Percentiles rank a stretch among this genome's conserved stretches.
Evolutionary conservation across 1,140 invertebrate genomes (phyloP).

Genomic region (Ctenoplectra terminalis): DNA sequence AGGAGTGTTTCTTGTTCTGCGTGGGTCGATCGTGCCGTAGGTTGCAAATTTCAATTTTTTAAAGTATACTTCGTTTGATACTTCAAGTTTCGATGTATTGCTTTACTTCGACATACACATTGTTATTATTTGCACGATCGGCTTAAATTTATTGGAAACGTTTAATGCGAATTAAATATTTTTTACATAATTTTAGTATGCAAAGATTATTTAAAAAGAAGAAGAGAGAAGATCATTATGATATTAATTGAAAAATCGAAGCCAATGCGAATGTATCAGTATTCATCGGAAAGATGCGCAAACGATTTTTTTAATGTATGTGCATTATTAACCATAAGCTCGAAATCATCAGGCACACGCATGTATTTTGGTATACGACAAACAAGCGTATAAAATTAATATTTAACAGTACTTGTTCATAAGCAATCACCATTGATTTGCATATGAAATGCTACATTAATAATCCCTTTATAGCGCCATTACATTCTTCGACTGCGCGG

Average conservation of each 20-base stretch:
- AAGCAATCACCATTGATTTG: conserved; percentile 3
- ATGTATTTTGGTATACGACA: conserved; percentile 3
- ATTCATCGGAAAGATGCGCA: background rate
- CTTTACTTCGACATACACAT: too few relatives aligned
- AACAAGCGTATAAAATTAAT: conserved; percentile 17
- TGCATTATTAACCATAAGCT: background rate
- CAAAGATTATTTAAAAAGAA: too few relatives aligned
- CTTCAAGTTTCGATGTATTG: too few relatives aligned
- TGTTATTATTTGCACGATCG: too few relatives aligned
- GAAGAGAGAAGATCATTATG: too few relatives aligned
- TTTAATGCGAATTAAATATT: too few relatives aligned
- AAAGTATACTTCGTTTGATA: too few relatives aligned
- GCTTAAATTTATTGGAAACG: too few relatives aligned
- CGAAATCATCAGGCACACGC: background rate
- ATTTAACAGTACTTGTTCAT: background rate
- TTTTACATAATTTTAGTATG: too few relatives aligned
- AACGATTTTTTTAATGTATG: background rate
- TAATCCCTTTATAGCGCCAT: background rate
- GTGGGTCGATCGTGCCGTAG: background rate
- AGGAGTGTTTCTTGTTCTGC: background rate
- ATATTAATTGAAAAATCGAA: background rate
- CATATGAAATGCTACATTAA: background rate
- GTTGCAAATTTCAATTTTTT: too few relatives aligned
- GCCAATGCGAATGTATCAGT: background rate
- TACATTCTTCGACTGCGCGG: background rate